Evolutionary conservation across 2,113 vertebrate species (phyloP), one percentile per base, ranked within the genome.

Genomic region (Plotosus lineatus): DNA sequence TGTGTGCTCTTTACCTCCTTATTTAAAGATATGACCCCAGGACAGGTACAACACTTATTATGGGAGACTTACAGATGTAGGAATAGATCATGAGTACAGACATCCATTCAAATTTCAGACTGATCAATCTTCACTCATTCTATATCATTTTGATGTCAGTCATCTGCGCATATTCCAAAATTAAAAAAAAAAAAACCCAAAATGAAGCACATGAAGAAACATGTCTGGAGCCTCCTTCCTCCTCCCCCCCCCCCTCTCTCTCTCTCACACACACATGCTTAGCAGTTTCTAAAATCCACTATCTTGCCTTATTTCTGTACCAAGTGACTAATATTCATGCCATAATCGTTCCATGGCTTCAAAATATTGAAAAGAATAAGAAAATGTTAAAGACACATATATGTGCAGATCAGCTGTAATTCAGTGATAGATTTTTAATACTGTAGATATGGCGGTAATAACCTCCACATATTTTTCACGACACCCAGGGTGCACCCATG

Each of bases 371-470:
- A n/a, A 68, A 23, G 8, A 26, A 26, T 42, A n/a, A 65, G 17
- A 44, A 68, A 38, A 68, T 26, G 38, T 68, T 26, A 15, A 68
- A 53, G 23, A 42, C n/a, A 44, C 19, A 31, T 19, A 38, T 36
- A 50, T 73, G 65, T 82, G 46, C 55, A 77, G 61, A 28, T 2
- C 48, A 31, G 48, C 36, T 46, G 21, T 71, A 83, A 56, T 81
- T 82, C 72, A 48, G 26, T 28, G 15, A 55, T 71, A 31, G 66
- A 31, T 85, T 75, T 74, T 84, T 88, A 89, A 88, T 84, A 76
- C 74, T 55, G 65, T 51, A 77, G 83, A 85, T 86, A 84, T 69
- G 77, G 74, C 50, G 86, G 74, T 86, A 71, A 55, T 77, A 81
- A 85, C 69, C 86, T 81, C 81, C 60, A 9, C 9, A 36, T 72